Conservation (phyloP, 2,888 invertebrate species). For the Alloscopus bannaensis region DNA sequence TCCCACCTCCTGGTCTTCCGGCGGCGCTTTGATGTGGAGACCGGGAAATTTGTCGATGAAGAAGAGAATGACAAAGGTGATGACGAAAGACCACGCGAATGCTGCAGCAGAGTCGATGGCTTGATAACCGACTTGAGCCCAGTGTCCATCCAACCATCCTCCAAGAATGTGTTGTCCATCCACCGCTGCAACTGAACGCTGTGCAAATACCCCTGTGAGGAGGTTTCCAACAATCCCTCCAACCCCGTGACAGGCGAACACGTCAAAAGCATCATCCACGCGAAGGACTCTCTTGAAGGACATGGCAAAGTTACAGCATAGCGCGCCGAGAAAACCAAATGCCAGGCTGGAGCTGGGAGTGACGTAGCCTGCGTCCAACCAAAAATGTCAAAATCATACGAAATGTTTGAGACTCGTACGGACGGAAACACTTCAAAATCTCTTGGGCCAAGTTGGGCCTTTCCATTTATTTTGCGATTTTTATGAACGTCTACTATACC, state of each 20-base stretch:
- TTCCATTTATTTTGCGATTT: background rate
- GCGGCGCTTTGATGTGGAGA: constrained; percentile 50
- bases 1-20: constrained; percentile 60
- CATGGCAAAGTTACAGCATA: constrained; percentile 67
- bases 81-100: constrained; percentile 65
- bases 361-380: constrained; percentile 12
- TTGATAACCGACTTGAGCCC: constrained; percentile 66
- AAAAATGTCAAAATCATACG: too few species aligned
- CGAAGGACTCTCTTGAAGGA: constrained; percentile 56
- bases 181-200: constrained; percentile 63
- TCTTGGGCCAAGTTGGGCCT: too few species aligned
- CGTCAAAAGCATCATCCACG: constrained; percentile 70
- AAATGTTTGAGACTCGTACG: too few species aligned
- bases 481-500: constrained; percentile 18
- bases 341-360: constrained; percentile 58
- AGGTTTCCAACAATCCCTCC: constrained; percentile 65
- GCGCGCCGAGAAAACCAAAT: constrained; percentile 68
- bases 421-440: too few species aligned
- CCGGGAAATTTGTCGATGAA: constrained; percentile 69
- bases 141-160: constrained; percentile 70
- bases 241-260: constrained; percentile 69
- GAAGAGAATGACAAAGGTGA: constrained; percentile 62
- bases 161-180: constrained; percentile 62
- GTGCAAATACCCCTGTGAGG: constrained; percentile 70
- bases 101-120: constrained; percentile 58